phyloP scores from a whole-genome alignment of 2,113 vertebrate species.

The Lucifuga dentata region DNA sequence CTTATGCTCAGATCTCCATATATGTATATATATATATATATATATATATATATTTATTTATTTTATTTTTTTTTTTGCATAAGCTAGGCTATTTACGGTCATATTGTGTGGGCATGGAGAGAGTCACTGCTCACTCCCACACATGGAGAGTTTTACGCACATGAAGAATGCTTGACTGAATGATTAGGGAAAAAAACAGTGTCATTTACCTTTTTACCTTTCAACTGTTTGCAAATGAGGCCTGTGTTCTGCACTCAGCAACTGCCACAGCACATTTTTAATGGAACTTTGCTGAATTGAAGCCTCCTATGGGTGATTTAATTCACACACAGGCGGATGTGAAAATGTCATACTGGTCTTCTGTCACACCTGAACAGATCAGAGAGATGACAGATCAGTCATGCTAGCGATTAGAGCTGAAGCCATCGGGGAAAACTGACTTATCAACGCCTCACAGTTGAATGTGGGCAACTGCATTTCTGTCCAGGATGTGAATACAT shows the following conservation, averaged over 20 bases:
- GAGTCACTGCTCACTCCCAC: slow-evolving; percentile 68
- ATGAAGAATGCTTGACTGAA: slow-evolving; percentile 62
- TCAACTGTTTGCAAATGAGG: slow-evolving; percentile 57
- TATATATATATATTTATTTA: slow-evolving; percentile 34
- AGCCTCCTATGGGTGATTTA: slow-evolving; percentile 53
- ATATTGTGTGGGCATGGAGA: slow-evolving; percentile 67
- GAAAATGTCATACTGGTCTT: slow-evolving; percentile 68
- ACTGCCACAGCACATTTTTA: slow-evolving; percentile 29
- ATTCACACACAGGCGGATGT: slow-evolving; percentile 69
- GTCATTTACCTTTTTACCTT: slow-evolving; percentile 71
- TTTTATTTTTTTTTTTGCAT: slow-evolving; percentile 45
- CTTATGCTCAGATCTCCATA: not conserved
- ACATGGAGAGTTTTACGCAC: slow-evolving; percentile 65
- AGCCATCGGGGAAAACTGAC: slow-evolving; percentile 13
- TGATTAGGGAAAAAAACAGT: slow-evolving; percentile 64
- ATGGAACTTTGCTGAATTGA: slow-evolving; percentile 37
- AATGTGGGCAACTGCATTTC: slow-evolving; percentile 9
- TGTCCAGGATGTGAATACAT: slow-evolving; percentile 20
- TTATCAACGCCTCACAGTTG: slow-evolving; percentile 10
- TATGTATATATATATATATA: no score
- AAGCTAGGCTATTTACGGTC: slow-evolving; percentile 71
- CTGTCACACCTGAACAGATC: slow-evolving; percentile 69
- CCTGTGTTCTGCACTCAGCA: slow-evolving; percentile 18
- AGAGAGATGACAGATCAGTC: slow-evolving; percentile 29
- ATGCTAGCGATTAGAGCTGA: slow-evolving; percentile 35